A percentile compares a stretch with the other conserved stretches of the same genome.
These are phyloP conservation scores for Asobara japonica DNA, from an alignment of 1,140 invertebrate species.

Conservation along the genomic window DNA sequence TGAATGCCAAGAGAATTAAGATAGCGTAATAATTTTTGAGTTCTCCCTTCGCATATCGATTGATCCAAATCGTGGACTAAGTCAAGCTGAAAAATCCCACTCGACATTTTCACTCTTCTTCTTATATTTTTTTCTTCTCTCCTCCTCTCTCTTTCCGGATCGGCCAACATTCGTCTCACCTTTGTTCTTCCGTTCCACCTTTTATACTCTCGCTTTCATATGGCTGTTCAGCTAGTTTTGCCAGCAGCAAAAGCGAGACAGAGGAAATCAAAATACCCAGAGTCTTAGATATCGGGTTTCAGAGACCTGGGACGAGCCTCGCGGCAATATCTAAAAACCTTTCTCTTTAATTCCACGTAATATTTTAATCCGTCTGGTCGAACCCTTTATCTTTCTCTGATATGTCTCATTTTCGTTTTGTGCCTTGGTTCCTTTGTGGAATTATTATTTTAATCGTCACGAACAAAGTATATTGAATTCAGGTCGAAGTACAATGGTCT, in stretches of 20 bases:
- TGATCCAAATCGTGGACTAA: conserved; percentile 51
- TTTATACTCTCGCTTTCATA: conserved; percentile 45
- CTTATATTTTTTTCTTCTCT: conserved; percentile 32
- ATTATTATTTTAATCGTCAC: background rate
- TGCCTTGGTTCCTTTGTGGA: background rate
- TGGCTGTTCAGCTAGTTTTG: background rate
- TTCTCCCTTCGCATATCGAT: conserved; percentile 37
- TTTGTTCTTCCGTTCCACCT: conserved; percentile 25
- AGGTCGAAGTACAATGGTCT: too few species aligned
- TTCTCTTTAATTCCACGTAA: conserved; percentile 57
- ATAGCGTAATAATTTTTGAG: conserved; percentile 35
- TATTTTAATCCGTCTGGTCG: conserved; percentile 63
- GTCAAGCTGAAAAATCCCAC: conserved; percentile 52
- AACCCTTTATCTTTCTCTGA: conserved; percentile 52
- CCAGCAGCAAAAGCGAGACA: conserved; percentile 30
- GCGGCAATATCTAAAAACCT: conserved; percentile 41
- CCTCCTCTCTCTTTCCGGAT: conserved; percentile 6
- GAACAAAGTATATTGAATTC: background rate
- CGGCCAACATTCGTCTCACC: background rate
- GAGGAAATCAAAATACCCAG: conserved; percentile 30
- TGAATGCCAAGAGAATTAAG: conserved; percentile 39
- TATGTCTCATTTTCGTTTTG: conserved; percentile 19
- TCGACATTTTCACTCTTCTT: conserved; percentile 36
- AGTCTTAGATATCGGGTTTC: conserved; percentile 61
- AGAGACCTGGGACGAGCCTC: conserved; percentile 30